Base-by-base conservation (phyloP, 2,888 invertebrate species). In the Fissipunctia ypsillon region DNA sequence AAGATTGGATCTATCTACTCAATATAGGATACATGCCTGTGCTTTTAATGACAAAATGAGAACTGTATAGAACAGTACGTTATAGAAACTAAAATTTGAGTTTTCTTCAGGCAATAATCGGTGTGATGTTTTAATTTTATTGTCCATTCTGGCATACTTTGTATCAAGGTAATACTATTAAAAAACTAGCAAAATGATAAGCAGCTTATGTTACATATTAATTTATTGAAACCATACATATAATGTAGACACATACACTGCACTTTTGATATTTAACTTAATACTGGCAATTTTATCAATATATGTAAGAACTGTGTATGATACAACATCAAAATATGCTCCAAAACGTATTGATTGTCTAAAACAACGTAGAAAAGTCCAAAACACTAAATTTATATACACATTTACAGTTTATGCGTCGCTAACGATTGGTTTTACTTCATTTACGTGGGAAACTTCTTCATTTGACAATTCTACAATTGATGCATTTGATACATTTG, bases 381-480 rank as follows among this genome's bases (percentile, higher is more conserved):
- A 87, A 87, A 87, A 78, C 79, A 81, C 81, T 89, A 79, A 66
- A 84, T 80, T 84, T 69, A 74, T 61, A 54, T 74, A 82, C 83
- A 87, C 78, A 85, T 73, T 70, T 76, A 82, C 81, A 76, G 81
- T 84, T 80, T 81, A 85, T 73, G 77, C 77, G 72, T 87, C 87
- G 60, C 78, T 86, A 22, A 81, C 78, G 43, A 91, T 88, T 3
- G 89, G 83, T 74, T 92, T 92, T 6, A 90, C 89, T 86, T 92
- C 92, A 31, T 86, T 86, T 74, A 90, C 83, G 60, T 90, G 89
- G 14, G 90, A 86, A 19, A 91, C 75, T 83, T 92, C 89, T 38
- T 89, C 90, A 70, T 89, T 87, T 0, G 83, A 71, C 19, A 76
- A 77, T 75, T 85, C 84, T 72, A 86, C 77, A 66, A 82, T 65